Base-by-base conservation (phyloP, 2,888 invertebrate species). In the Pachydiplax longipennis region DNA sequence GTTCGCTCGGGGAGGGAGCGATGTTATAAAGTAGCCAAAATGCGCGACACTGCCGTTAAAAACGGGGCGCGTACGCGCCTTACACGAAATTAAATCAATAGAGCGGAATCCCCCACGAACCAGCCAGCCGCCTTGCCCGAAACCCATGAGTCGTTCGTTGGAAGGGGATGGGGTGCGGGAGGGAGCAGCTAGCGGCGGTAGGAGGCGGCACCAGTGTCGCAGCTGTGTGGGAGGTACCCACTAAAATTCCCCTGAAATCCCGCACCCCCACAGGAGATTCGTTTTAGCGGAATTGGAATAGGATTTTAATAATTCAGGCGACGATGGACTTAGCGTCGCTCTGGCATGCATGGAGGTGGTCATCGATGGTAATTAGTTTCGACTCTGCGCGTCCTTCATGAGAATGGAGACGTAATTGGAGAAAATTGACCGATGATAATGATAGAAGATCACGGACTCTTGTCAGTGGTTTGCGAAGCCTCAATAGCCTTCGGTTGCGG, bases 71-170 rank as follows among this genome's bases (percentile, higher is more conserved):
- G 61, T 87, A 61, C 83, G 83, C 87, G 87, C 87, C 87, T 87
- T 87, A 61, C 87, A 87, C 87, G 87, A 40, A 87, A 87, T 87
- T 87, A 65, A 87, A 87, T 87, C 87, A 87, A 87, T 87, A 87
- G 87, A 61, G 87, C 87, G 87, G 87, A 87, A 87, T 87, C 61
- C 87, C 87, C 61, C 87, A 87, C 83, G 83, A 61, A 61, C 58
- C 83, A 83, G 82, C 80, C 82, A 48, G 83, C 83, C 83, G 83
- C 58, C 83, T 83, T 83, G 83, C 83, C 83, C 83, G 83, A 83
- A 83, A 83, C 83, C 83, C 83, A 83, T 58, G 83, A 58, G 58
- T 83, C 83, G 83, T 83, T 83, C 83, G 83, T 83, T 58, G 48
- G 35, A 10, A 22, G 18, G 13, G n/a, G 81, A 22, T n/a, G 37